Conservation (phyloP, 1,140 invertebrate species). For the Aphelinus atriplicis region DNA sequence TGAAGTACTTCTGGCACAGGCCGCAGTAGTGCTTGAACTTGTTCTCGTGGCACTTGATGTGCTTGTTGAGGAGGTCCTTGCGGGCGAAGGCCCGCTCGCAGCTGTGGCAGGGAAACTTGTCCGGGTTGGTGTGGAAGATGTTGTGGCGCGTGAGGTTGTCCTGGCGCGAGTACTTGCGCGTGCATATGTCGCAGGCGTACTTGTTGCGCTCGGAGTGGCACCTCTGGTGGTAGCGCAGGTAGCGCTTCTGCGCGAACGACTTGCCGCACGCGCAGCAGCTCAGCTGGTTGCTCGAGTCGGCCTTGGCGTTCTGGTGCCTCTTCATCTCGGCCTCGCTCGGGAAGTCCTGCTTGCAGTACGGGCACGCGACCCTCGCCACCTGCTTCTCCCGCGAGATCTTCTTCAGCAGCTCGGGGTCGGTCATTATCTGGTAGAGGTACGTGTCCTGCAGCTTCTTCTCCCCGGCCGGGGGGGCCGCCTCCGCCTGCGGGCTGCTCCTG, state of each 20-base stretch:
- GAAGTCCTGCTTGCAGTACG: slow-evolving; percentile 56
- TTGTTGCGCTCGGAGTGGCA: slow-evolving; percentile 55
- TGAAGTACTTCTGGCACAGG: slow-evolving; percentile 56
- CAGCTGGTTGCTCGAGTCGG: slow-evolving; percentile 49
- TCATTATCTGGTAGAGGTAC: slow-evolving; percentile 59
- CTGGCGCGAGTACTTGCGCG: slow-evolving; percentile 56
- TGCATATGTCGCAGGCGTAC: slow-evolving; percentile 58
- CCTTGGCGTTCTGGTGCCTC: slow-evolving; percentile 49
- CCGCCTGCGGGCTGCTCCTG: slow-evolving; percentile 1
- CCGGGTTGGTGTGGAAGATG: slow-evolving; percentile 58
- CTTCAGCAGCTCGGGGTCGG: slow-evolving; percentile 53
- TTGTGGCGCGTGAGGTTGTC: slow-evolving; percentile 61
- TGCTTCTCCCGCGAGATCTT: slow-evolving; percentile 40
- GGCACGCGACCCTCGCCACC: slow-evolving; percentile 44
- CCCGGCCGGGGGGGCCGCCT: background rate
- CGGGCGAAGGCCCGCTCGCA: slow-evolving; percentile 59
- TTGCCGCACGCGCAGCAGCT: slow-evolving; percentile 57
- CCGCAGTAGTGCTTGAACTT: slow-evolving; percentile 53
- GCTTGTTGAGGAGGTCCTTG: slow-evolving; percentile 59
- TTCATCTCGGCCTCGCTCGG: slow-evolving; percentile 43
- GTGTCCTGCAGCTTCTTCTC: slow-evolving; percentile 50
- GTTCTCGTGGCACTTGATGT: slow-evolving; percentile 57
- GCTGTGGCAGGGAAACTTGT: slow-evolving; percentile 56
- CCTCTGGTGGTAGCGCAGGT: slow-evolving; percentile 56
- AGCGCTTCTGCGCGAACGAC: slow-evolving; percentile 56